A percentile compares a stretch with the other conserved stretches of the same genome.
Evolutionary conservation across 2,888 invertebrate genomes (phyloP).

Genomic region (Papilio demoleus): DNA sequence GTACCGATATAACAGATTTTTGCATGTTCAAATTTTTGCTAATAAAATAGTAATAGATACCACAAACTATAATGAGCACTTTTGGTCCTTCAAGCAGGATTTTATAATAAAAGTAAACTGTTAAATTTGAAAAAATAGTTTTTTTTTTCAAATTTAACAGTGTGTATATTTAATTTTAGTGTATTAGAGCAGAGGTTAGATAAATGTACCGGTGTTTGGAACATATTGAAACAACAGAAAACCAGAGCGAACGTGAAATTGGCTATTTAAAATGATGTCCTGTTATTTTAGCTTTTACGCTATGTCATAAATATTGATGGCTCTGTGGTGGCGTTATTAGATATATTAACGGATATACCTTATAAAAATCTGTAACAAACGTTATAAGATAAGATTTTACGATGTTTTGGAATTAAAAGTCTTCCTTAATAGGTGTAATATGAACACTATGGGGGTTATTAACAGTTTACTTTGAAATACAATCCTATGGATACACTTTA

Average conservation of each 20-base stretch:
- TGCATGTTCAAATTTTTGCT: too few species aligned
- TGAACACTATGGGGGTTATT: not conserved
- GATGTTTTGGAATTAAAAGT: not conserved
- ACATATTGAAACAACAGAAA: slow-evolving; percentile 24
- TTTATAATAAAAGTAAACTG: not conserved
- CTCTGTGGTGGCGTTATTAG: slow-evolving; percentile 28
- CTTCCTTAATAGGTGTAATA: not conserved
- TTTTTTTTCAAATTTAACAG: too few species aligned
- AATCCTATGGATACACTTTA: too few species aligned
- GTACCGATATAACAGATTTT: too few species aligned
- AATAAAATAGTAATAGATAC: not conserved
- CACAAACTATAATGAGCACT: too few species aligned
- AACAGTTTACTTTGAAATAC: not conserved
- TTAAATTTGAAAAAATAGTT: too few species aligned
- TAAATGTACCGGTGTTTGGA: slow-evolving; percentile 2
- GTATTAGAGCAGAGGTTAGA: not conserved
- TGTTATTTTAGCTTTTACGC: slow-evolving; percentile 32
- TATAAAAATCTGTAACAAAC: slow-evolving; percentile 21
- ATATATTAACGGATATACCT: slow-evolving; percentile 29
- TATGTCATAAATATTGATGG: slow-evolving; percentile 34
- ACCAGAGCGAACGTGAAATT: slow-evolving; percentile 33
- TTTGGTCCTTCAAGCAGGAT: not conserved
- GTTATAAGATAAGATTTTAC: slow-evolving; percentile 15
- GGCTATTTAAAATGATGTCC: slow-evolving; percentile 36
- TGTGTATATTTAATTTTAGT: too few species aligned